Evolutionary conservation across 2,113 vertebrate species (phyloP).

Genomic region (Ivindomyrus marchei): DNA sequence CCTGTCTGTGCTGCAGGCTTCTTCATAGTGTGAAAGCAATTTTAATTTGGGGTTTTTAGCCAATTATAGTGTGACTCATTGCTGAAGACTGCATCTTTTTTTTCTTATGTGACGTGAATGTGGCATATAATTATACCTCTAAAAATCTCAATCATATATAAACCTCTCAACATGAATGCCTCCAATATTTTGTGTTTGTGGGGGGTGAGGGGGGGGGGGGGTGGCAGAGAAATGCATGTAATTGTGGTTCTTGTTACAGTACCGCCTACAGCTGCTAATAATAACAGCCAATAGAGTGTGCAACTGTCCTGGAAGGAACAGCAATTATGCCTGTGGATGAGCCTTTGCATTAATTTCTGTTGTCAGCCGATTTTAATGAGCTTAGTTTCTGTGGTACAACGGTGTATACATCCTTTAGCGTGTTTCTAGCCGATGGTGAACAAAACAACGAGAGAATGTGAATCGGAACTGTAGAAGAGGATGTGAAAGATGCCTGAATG

Average conservation of each 20-base stretch:
- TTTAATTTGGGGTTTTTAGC: slow-evolving; percentile 13
- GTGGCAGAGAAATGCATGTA: neutral
- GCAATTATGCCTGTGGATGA: neutral
- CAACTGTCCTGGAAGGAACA: neutral
- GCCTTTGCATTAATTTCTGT: slow-evolving; percentile 3
- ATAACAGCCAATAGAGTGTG: slow-evolving; percentile 3
- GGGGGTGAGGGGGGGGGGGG: neutral
- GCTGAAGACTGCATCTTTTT: neutral
- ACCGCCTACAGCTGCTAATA: slow-evolving; percentile 9
- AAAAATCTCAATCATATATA: slow-evolving; percentile 21
- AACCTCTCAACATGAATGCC: slow-evolving; percentile 12
- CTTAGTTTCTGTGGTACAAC: neutral
- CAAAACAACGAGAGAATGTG: neutral
- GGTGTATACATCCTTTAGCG: neutral
- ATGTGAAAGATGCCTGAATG: neutral
- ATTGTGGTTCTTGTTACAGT: neutral
- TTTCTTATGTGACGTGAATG: neutral
- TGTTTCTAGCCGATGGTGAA: neutral
- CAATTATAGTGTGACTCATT: slow-evolving; percentile 1
- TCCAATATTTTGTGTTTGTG: neutral
- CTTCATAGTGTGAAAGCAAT: neutral
- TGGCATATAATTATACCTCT: slow-evolving; percentile 10
- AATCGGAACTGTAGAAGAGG: neutral
- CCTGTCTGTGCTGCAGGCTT: neutral
- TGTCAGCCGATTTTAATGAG: neutral